A percentile compares a stretch with the other conserved stretches of the same genome.
Evolutionary conservation across 2,797 vertebrate genomes (phyloP).

Genomic region (Labroides dimidiatus): DNA sequence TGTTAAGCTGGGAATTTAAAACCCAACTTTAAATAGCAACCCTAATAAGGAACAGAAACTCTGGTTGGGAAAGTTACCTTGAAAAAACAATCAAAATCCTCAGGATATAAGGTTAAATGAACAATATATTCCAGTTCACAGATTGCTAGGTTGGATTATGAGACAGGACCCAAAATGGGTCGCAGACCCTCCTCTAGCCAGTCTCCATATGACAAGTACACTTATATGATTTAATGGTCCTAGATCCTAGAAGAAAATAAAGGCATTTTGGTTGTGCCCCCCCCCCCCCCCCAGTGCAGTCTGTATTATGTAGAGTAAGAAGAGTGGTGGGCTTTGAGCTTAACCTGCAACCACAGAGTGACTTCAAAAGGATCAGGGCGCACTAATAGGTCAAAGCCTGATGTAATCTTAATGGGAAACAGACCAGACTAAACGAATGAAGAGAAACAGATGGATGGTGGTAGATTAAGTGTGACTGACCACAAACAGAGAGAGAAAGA

Average conservation of each 20-base stretch:
- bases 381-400: conserved; percentile 85
- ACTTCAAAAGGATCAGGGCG: conserved; percentile 81
- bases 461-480: conserved; percentile 84
- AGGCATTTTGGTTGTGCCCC: conserved; percentile 65
- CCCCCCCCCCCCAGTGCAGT: conserved; percentile 58
- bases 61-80: conserved; percentile 63
- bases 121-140: conserved; percentile 78
- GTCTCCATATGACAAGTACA: conserved; percentile 73
- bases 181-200: conserved; percentile 60
- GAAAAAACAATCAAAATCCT: conserved; percentile 67
- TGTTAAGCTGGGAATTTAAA: conserved; percentile 53
- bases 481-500: conserved; percentile 81
- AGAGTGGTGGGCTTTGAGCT: conserved; percentile 79
- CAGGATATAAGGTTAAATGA: conserved; percentile 75
- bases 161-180: conserved; percentile 69
- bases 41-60: conserved; percentile 70
- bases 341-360: conserved; percentile 82
- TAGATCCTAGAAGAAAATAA: conserved; percentile 53
- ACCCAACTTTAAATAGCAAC: conserved; percentile 55
- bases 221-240: conserved; percentile 77
- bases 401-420: conserved; percentile 84
- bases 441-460: conserved; percentile 84
- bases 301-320: conserved; percentile 63
- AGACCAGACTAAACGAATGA: conserved; percentile 80
- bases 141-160: conserved; percentile 74